phyloP scores from a whole-genome alignment of 2,888 invertebrate species.

The Choristoneura rosaceana region DNA sequence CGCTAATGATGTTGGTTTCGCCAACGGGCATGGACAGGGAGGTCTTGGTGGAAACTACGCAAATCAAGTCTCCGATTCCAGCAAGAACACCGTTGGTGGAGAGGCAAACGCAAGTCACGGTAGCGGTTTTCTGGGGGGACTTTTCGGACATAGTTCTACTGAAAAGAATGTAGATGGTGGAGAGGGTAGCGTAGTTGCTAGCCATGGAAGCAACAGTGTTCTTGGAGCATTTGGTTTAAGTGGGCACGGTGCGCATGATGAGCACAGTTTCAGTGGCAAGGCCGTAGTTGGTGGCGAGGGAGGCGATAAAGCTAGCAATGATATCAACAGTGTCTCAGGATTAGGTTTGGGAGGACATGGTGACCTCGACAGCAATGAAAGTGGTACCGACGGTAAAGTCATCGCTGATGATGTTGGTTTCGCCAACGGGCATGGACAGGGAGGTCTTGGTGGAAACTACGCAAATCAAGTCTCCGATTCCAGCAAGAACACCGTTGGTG shows the following conservation, averaged over 20 bases:
- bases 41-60: no score
- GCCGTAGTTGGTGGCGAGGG: not conserved
- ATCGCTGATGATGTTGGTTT: not conserved
- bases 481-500: no score
- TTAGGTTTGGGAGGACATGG: not conserved
- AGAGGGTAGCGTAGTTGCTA: not conserved
- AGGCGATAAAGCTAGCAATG: not conserved
- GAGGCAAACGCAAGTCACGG: no score
- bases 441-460: not conserved
- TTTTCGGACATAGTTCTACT: no score
- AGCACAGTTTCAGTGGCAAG: not conserved
- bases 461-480: no score
- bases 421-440: conserved; percentile 1
- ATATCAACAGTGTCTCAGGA: not conserved
- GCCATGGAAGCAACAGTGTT: not conserved
- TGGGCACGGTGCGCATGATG: no score
- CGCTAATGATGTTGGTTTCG: not conserved
- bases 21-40: conserved; percentile 9
- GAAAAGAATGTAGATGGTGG: no score
- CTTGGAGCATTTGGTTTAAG: not conserved
- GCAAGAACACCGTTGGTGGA: no score
- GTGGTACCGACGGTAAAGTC: not conserved
- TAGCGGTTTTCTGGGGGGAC: no score
- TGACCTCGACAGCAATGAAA: not conserved
- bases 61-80: no score